Evolutionary conservation across 2,888 invertebrate species (phyloP), one percentile per base, ranked within the genome.

Genomic region (Apeira syringaria): DNA sequence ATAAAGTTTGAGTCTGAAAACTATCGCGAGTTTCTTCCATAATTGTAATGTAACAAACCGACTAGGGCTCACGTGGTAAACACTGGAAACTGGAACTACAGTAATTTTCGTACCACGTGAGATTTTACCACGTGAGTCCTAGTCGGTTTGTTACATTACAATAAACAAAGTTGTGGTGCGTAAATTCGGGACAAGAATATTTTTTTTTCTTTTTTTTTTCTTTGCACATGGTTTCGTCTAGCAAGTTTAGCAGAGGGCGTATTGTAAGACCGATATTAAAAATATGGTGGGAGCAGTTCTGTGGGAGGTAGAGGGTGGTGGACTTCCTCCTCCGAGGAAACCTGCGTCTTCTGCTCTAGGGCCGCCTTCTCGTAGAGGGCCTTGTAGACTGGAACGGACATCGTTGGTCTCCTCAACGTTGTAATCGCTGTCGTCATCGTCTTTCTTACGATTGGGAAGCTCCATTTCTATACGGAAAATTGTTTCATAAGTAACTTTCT

Each of bases 331-430:
- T 25, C 83, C 88, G 20, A 88, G 74, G 66, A 83, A 88, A 24
- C 81, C 76, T 1, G 84, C 81, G 56, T 90, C 90, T 56, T 90
- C 89, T 6, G 80, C 70, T 36, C 80, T 53, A 51, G 92, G 80
- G 52, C 89, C 91, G 37, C 92, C 90, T 80, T 93, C 93, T 50
- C 93, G 87, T 20, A 93, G 81, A 1, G 93, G 91, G 28, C 93
- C 93, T 64, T 94, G 93, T 52, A 92, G 92, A 54, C 93, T 92
- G 61, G 92, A 92, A 42, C 93, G 92, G 59, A 93, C 88, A 51
- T 90, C 87, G 48, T 90, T 90, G 46, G 84, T 83, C 56, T 87
- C 87, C 47, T 89, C 88, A 12, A 75, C 59, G 18, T 78, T 64
- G 26, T 79, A 71, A 47, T 82, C 78, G 13, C 68, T 67, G 38